Conservation (phyloP, 1,140 invertebrate species). For the Drosophila aff. region DNA sequence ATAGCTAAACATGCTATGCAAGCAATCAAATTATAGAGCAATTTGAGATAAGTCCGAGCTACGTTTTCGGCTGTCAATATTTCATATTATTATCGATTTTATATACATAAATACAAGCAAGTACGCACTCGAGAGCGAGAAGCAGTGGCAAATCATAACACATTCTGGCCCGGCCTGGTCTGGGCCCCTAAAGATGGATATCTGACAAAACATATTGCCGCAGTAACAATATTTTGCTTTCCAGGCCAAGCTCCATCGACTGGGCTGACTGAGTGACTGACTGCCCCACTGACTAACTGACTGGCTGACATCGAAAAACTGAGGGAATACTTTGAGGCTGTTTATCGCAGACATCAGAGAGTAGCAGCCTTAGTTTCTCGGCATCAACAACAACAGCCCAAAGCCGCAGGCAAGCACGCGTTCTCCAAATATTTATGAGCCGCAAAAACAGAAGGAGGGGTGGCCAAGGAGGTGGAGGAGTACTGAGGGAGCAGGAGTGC, state of each 20-base stretch:
- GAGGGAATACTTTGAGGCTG: constrained; percentile 41
- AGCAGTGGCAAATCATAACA: constrained; percentile 39
- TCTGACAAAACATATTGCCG: constrained; percentile 60
- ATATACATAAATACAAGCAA: not conserved
- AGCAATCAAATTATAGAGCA: constrained; percentile 55
- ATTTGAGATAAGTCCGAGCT: constrained; percentile 25
- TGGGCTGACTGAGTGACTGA: constrained; percentile 28
- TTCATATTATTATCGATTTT: constrained; percentile 58
- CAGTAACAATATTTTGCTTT: constrained; percentile 58
- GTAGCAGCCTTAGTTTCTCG: constrained; percentile 40
- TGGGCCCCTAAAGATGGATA: constrained; percentile 50
- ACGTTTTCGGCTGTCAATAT: constrained; percentile 48
- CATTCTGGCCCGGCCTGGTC: constrained; percentile 26
- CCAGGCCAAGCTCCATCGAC: constrained; percentile 37
- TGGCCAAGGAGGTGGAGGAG: not conserved
- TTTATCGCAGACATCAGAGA: constrained; percentile 57
- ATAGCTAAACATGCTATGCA: constrained; percentile 24
- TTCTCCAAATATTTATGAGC: constrained; percentile 74
- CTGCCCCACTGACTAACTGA: constrained; percentile 26
- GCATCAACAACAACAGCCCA: constrained; percentile 32
- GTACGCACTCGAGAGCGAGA: constrained; percentile 14
- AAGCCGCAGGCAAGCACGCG: constrained; percentile 65
- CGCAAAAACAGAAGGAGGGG: constrained; percentile 27
- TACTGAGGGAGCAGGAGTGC: not conserved
- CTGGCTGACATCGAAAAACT: constrained; percentile 48